Base-by-base conservation (phyloP, 2,888 invertebrate species). In the Ectobius pallidus region DNA sequence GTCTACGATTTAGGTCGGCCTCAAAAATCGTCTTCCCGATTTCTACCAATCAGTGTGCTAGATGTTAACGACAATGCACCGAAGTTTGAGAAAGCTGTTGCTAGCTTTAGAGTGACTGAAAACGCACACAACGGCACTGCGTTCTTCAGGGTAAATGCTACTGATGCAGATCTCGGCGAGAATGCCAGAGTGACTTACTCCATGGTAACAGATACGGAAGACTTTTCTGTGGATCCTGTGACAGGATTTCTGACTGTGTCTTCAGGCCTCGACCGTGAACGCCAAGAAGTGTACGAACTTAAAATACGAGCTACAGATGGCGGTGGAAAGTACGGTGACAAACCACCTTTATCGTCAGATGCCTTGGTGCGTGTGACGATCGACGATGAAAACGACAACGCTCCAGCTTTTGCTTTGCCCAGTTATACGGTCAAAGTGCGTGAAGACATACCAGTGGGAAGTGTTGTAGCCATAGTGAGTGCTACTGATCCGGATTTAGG, bases 21-120 rank as follows among this genome's bases (percentile, higher is more conserved):
- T 0, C 92, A 91, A 77, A 93, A 93, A 80, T 90, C 92, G 0
- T 86, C 89, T 0, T 94, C 93, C 0, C 89, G 92, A 75, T 86
- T 92, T 77, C 85, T 94, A 16, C 91, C 93, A 2, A 89, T 96
- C 65, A 91, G 90, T 2, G 90, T 97, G 6, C 84, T 93, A 18
- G 96, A 97, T 82, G 92, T 94, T 1, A 96, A 97, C 82, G 97
- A 97, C 82, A 96, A 97, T 82, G 88, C 91, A 2, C 98, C 98
- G 0, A 89, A 90, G 77, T 96, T 98, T 81, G 91, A 92, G 78
- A 92, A 93, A 80, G 85, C 91, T 0, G 83, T 93, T 46, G 93
- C 95, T 0, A 93, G 92, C 80, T 93, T 96, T 79, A 88, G 91
- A 68, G 92, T 97, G 0, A 90, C 92, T 0, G 97, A 98, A 83